Conservation (phyloP, 2,113 vertebrate genomes). For the Anarrhichthys ocellatus region DNA sequence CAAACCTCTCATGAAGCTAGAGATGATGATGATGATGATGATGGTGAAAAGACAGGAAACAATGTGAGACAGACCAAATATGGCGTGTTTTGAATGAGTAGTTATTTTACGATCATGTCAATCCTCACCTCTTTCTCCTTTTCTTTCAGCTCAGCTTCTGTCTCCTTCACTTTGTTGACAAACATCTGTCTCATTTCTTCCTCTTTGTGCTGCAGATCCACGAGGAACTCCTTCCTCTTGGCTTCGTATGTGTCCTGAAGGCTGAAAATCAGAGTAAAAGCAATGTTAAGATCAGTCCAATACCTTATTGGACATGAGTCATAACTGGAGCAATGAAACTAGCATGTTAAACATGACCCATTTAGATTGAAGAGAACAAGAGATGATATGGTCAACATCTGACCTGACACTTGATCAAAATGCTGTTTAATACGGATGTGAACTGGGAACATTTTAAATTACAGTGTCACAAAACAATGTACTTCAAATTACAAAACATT, state of each 20-base stretch:
- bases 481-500: neutral
- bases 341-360: neutral
- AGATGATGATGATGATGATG: neutral
- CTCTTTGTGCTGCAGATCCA: constrained; percentile 80
- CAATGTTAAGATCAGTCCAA: neutral
- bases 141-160: constrained; percentile 84
- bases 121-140: constrained; percentile 91
- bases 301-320: neutral
- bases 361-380: neutral
- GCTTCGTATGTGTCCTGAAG: constrained; percentile 93
- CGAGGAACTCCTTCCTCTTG: constrained; percentile 93
- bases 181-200: constrained; percentile 82
- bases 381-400: neutral
- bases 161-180: constrained; percentile 83
- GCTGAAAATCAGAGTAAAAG: constrained; percentile 72
- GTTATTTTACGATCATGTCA: neutral
- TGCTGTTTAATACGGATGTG: neutral
- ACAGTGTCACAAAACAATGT: neutral
- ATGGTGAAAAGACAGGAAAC: neutral
- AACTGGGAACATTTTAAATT: neutral
- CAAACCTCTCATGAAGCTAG: constrained; percentile 95
- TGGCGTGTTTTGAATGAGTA: neutral
- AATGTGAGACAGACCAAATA: constrained; percentile 10
- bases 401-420: neutral
- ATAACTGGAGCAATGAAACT: neutral